A percentile compares a stretch with the other conserved stretches of the same genome.
Evolutionary conservation across 2,888 invertebrate genomes (phyloP).

Genomic region (Trissonchulus sp.): DNA sequence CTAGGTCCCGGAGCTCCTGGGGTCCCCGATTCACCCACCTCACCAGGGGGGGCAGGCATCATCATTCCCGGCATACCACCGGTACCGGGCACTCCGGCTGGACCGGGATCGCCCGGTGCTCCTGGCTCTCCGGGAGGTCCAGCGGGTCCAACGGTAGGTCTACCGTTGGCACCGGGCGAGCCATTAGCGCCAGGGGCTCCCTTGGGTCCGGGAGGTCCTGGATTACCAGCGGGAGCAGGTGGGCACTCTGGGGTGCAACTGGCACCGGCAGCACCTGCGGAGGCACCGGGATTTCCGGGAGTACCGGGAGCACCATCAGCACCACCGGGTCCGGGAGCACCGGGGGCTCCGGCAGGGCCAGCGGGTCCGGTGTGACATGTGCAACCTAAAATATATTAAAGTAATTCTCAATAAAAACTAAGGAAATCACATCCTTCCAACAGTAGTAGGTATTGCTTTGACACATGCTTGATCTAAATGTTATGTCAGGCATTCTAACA

Average conservation of each 20-base stretch:
- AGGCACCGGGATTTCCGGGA: slow-evolving; percentile 19
- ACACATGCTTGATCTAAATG: too few species aligned
- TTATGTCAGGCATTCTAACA: too few species aligned
- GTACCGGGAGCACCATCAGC: slow-evolving; percentile 30
- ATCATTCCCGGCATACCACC: slow-evolving; percentile 13
- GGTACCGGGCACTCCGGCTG: slow-evolving; percentile 33
- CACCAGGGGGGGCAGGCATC: slow-evolving; percentile 23
- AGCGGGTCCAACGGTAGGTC: slow-evolving; percentile 33
- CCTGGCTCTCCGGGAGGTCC: too few species aligned
- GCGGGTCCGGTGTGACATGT: slow-evolving; percentile 49
- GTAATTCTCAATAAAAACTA: too few species aligned
- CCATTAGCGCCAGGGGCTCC: slow-evolving; percentile 42
- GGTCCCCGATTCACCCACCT: too few species aligned
- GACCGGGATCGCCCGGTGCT: slow-evolving; percentile 37
- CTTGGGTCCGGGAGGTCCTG: slow-evolving; percentile 23
- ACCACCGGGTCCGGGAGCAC: slow-evolving; percentile 44
- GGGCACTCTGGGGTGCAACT: slow-evolving; percentile 49
- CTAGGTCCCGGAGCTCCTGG: too few species aligned
- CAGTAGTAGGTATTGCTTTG: too few species aligned
- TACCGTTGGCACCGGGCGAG: slow-evolving; percentile 40
- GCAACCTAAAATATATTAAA: slow-evolving; percentile 41
- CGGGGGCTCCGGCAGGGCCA: slow-evolving; percentile 44
- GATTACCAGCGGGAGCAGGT: slow-evolving; percentile 26
- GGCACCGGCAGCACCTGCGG: neutral
- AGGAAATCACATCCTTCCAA: too few species aligned